phyloP scores from a whole-genome alignment of 2,888 invertebrate genomes.

The Ditula angustiorana region DNA sequence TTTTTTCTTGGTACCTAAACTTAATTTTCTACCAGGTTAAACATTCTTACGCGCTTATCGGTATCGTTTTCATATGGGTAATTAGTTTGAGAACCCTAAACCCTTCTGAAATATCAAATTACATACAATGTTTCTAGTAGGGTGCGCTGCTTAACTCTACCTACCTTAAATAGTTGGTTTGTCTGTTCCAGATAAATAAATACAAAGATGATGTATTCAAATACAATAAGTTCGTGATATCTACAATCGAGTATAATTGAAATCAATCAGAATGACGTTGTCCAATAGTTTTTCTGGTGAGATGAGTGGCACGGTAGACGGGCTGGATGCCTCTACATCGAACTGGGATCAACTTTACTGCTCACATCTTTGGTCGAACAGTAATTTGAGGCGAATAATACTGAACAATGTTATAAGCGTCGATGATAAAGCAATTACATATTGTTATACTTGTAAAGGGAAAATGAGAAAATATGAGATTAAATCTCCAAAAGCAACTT shows the following conservation, averaged over 20 bases:
- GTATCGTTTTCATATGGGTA: slow-evolving; percentile 28
- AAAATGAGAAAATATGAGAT: slow-evolving; percentile 80
- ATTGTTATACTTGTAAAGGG: slow-evolving; percentile 76
- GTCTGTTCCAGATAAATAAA: slow-evolving; percentile 53
- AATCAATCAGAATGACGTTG: slow-evolving; percentile 65
- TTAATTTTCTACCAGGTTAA: slow-evolving; percentile 15
- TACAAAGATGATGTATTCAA: slow-evolving; percentile 20
- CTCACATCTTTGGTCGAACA: slow-evolving; percentile 75
- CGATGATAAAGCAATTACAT: slow-evolving; percentile 65
- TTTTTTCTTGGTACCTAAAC: slow-evolving; percentile 15
- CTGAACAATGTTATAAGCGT: slow-evolving; percentile 61
- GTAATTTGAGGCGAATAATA: slow-evolving; percentile 66
- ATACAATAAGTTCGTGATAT: slow-evolving; percentile 44
- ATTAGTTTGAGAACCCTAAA: slow-evolving; percentile 23
- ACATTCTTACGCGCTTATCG: slow-evolving; percentile 15
- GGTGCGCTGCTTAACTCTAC: not conserved
- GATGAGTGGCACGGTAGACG: slow-evolving; percentile 54
- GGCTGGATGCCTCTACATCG: slow-evolving; percentile 58
- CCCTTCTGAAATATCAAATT: slow-evolving; percentile 26
- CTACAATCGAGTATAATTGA: slow-evolving; percentile 1
- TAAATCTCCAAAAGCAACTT: slow-evolving; percentile 59
- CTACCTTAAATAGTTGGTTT: slow-evolving; percentile 24
- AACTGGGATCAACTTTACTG: slow-evolving; percentile 74
- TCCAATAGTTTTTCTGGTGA: slow-evolving; percentile 59
- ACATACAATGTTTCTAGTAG: not conserved